Conservation (phyloP, 2,113 vertebrate species). For the Columba janthina region DNA sequence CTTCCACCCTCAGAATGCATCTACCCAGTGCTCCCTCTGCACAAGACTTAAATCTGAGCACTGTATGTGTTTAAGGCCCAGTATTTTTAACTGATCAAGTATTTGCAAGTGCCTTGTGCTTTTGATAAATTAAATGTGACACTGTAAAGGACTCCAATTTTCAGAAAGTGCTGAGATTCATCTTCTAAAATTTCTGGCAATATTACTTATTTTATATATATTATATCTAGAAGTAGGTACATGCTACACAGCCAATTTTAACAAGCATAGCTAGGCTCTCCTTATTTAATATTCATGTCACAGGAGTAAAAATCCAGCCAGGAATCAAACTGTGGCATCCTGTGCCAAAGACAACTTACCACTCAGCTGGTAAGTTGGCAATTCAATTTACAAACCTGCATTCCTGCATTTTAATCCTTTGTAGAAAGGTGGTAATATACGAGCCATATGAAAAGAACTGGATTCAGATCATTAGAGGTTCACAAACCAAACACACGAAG, state of each 20-base stretch:
- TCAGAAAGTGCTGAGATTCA: constrained; percentile 32
- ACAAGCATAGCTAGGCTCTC: neutral
- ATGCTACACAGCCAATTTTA: constrained; percentile 3
- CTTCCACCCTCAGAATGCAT: neutral
- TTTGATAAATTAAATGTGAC: constrained; percentile 22
- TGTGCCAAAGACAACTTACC: constrained; percentile 77
- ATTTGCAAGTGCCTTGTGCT: neutral
- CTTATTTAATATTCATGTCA: constrained; percentile 71
- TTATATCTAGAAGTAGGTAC: neutral
- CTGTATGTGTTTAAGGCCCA: neutral
- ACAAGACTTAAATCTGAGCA: neutral
- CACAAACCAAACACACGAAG: constrained; percentile 74
- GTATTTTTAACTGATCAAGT: neutral
- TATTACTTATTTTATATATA: neutral
- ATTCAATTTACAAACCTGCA: constrained; percentile 77
- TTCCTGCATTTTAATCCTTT: constrained; percentile 76
- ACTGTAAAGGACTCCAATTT: constrained; percentile 19
- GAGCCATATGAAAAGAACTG: constrained; percentile 71
- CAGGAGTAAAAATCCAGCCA: constrained; percentile 66
- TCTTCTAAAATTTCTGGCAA: constrained; percentile 21
- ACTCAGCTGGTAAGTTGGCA: constrained; percentile 76
- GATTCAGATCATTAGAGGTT: constrained; percentile 77
- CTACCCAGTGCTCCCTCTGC: neutral
- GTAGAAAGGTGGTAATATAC: constrained; percentile 70
- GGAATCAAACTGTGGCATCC: constrained; percentile 72